Evolutionary conservation across 1,140 invertebrate species (phyloP).

Genomic region (Coboldia fuscipes): DNA sequence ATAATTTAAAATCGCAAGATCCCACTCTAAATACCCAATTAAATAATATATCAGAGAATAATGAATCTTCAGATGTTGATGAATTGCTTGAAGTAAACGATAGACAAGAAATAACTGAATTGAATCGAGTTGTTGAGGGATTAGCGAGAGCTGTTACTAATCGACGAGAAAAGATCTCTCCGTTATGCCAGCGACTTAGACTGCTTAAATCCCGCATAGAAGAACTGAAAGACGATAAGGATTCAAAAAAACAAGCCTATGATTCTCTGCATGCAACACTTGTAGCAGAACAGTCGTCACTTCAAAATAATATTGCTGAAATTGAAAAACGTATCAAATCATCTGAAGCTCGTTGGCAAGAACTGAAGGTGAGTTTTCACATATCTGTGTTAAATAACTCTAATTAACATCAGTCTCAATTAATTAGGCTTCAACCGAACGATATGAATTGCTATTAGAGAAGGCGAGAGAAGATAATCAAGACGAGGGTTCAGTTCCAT

Average conservation of each 20-base stretch:
- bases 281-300: not conserved
- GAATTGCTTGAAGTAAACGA: conserved; percentile 1
- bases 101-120: conserved; percentile 1
- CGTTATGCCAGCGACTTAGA: conserved; percentile 2
- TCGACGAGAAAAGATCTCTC: not conserved
- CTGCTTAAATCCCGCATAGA: not conserved
- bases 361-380: conserved; percentile 2
- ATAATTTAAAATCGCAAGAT: conserved; percentile 6
- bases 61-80: not conserved
- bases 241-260: conserved; percentile 4
- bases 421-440: no score
- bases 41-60: no score
- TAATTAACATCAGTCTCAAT: not conserved
- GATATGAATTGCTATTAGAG: conserved; percentile 1
- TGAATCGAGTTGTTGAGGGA: conserved; percentile 3
- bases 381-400: not conserved
- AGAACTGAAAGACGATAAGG: conserved; percentile 3
- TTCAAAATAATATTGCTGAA: conserved; percentile 1
- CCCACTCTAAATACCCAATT: conserved; percentile 3
- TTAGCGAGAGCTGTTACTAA: conserved; percentile 3
- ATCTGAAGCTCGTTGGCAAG: conserved; percentile 2
- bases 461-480: conserved; percentile 1
- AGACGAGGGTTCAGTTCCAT: not conserved
- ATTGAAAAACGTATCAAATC: conserved; percentile 2
- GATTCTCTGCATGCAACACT: conserved; percentile 1